Percentiles rank a stretch among this genome's conserved stretches.
Conservation (phyloP, 1,140 invertebrate genomes). For the Megalonaias nervosa region DNA sequence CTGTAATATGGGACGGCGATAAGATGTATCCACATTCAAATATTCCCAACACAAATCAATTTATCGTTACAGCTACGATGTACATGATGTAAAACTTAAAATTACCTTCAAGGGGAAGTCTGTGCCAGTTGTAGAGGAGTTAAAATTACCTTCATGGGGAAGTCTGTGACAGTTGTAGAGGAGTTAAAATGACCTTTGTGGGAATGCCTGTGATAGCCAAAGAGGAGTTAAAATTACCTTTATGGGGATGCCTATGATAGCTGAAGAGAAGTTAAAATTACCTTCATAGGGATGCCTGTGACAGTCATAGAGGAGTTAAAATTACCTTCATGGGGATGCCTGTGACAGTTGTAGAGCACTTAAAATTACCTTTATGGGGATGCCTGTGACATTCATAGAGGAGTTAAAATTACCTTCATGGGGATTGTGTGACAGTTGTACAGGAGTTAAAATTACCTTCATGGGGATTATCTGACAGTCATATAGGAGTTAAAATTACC, state of each 20-base stretch:
- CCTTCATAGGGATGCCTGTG: conserved; percentile 3
- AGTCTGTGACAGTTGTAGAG: neutral
- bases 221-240: too few species aligned
- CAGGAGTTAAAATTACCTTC: conserved; percentile 73
- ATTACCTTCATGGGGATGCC: conserved; percentile 96
- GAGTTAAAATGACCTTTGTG: neutral
- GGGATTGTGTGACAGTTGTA: conserved; percentile 98
- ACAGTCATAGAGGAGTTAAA: conserved; percentile 82
- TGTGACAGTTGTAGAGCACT: conserved; percentile 90
- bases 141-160: too few species aligned
- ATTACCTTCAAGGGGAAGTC: conserved; percentile 96
- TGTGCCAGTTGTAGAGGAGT: conserved; percentile 95
- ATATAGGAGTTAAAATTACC: neutral
- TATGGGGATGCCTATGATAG: conserved; percentile 57
- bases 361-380: conserved; percentile 10
- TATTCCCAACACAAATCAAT: too few species aligned
- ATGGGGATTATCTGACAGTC: too few species aligned
- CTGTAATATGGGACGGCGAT: too few species aligned
- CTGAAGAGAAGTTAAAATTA: neutral
- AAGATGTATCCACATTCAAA: too few species aligned
- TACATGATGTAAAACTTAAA: neutral
- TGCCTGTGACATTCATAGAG: conserved; percentile 80
- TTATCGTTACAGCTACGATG: neutral
- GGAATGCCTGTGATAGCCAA: neutral
- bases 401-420: conserved; percentile 82